These are phyloP conservation scores for Peromyscus nudipes DNA, from an alignment of 2,797 vertebrate species.

Conservation along the genomic window DNA sequence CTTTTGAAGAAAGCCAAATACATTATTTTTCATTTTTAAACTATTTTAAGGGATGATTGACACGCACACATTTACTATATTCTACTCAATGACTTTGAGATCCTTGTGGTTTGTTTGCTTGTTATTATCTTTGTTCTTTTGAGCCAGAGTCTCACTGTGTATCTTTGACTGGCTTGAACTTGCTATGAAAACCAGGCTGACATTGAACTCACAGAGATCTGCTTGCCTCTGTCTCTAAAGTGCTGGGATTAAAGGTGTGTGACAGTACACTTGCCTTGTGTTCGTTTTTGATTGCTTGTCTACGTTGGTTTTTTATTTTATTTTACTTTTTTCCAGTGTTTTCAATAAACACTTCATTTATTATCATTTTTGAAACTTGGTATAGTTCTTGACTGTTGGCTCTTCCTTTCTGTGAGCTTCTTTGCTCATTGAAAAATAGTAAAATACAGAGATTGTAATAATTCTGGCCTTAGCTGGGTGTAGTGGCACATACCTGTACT, in stretches of 20 bases:
- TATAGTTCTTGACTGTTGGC: not conserved
- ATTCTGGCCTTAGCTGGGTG: not conserved
- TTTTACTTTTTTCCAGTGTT: not conserved
- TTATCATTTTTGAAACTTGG: constrained; percentile 23
- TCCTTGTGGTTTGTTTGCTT: constrained; percentile 53
- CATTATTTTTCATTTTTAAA: not conserved
- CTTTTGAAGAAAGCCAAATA: constrained; percentile 13
- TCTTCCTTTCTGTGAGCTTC: not conserved
- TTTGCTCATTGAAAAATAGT: constrained; percentile 43
- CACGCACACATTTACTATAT: not conserved
- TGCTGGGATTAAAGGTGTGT: not conserved
- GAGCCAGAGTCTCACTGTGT: not conserved
- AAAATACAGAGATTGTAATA: not conserved
- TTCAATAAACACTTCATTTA: constrained; percentile 5
- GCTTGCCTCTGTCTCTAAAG: not conserved
- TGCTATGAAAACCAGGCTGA: not conserved
- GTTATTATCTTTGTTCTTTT: not conserved
- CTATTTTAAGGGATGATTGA: not conserved
- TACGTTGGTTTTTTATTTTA: not conserved
- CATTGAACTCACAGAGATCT: not conserved
- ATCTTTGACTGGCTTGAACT: not conserved
- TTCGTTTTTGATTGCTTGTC: not conserved
- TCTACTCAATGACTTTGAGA: not conserved
- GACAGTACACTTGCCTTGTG: not conserved
- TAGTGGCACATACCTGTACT: not conserved